Evolutionary conservation across 2,113 vertebrate species (phyloP), one percentile per base, ranked within the genome.

Genomic region (Ochotona curzoniae): DNA sequence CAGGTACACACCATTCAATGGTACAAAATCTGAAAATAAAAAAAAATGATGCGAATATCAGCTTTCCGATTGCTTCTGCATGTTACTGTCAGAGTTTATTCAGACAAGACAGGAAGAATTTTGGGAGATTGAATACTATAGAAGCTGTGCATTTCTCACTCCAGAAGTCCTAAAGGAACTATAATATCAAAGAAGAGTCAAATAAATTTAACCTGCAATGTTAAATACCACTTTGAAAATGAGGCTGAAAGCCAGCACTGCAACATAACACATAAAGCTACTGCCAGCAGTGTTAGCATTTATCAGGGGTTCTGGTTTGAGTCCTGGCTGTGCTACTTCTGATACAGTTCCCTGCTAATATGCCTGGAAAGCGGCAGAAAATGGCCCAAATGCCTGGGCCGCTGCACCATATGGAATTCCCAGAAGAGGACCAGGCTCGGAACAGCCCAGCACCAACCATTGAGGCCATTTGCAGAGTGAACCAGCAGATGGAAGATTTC

Each of bases 171-270:
- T 63, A 95, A 95, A 92, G 75, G 92, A 78, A 71, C 54, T 93
- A 71, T 67, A 44, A 93, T 93, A 78, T 63, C 90, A 87, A 94
- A 96, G 60, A 83, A n/a, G 71, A 86, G 60, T 63, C 61, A 94
- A 2, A 69, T 23, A 93, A 92, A 97, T 95, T 96, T 95, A 87
- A 96, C 32, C 93, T 84, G 44, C 96, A 97, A 94, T 92, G 54
- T 67, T 95, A 93, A 96, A 89, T 73, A 95, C 80, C 44, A 95
- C 82, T 88, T 93, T 91, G 90, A 90, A 96, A 96, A 90, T 60
- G 88, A 97, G 78, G 63, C 26, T 95, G 38, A 44, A 44, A 44
- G 38, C 38, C 38, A 44, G 38, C 38, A 44, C 38, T 44, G 38
- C 38, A 44, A 44, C 38, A 44, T 44, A 44, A 6, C 38, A 44